phyloP scores from a whole-genome alignment of 2,113 vertebrate species.

The Notiomystis cincta region DNA sequence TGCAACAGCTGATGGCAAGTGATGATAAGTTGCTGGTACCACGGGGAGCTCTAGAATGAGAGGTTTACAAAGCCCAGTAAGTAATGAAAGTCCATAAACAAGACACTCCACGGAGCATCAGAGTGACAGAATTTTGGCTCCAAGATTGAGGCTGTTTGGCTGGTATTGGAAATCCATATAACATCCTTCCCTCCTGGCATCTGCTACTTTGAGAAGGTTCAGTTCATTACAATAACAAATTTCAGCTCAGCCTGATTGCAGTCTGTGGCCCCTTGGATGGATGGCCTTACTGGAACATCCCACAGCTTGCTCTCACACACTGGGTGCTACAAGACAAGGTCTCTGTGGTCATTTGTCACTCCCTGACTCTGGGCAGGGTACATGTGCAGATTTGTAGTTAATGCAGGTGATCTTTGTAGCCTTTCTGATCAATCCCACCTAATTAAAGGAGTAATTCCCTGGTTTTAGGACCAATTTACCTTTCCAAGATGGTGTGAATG shows the following conservation, averaged over 20 bases:
- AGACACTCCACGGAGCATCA: conserved; percentile 6
- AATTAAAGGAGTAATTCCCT: conserved; percentile 66
- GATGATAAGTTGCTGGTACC: conserved; percentile 51
- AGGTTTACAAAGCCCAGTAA: conserved; percentile 35
- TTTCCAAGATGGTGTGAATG: conserved; percentile 35
- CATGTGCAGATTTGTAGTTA: background rate
- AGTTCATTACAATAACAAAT: conserved; percentile 58
- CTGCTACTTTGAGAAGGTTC: conserved; percentile 60
- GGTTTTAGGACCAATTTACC: conserved; percentile 37
- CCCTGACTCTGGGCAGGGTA: background rate
- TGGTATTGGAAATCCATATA: conserved; percentile 65
- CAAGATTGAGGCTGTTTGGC: conserved; percentile 44
- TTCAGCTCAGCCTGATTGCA: background rate
- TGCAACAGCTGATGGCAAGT: conserved; percentile 47
- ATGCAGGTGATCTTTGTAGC: background rate
- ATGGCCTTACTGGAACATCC: background rate
- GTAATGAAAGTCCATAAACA: conserved; percentile 66
- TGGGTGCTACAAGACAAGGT: background rate
- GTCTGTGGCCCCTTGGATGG: background rate
- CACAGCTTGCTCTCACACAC: background rate
- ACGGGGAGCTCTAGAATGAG: conserved; percentile 42
- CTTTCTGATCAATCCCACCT: conserved; percentile 52
- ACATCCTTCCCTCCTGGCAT: conserved; percentile 48
- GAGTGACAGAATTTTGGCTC: conserved; percentile 58
- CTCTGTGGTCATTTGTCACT: background rate